phyloP scores from a whole-genome alignment of 2,113 vertebrate genomes.

The Micromys minutus region DNA sequence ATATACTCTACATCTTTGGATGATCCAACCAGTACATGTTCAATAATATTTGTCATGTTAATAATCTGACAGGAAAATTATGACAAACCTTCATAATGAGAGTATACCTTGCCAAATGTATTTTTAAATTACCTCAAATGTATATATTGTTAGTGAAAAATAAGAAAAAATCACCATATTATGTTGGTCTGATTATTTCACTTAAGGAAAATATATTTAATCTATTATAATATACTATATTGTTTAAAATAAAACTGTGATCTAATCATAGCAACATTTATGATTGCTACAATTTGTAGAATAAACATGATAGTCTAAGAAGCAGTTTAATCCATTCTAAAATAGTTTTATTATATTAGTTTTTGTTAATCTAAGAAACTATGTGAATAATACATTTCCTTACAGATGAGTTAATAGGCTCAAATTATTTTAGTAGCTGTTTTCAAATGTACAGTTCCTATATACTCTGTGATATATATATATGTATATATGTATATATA shows the following conservation, averaged over 20 bases:
- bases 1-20: not conserved
- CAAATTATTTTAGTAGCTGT: not conserved
- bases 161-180: not conserved
- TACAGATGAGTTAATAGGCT: not conserved
- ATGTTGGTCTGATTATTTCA: slow-evolving; percentile 15
- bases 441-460: not conserved
- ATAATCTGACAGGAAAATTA: slow-evolving; percentile 22
- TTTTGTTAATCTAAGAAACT: not conserved
- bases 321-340: too few relatives aligned
- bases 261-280: too few relatives aligned
- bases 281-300: too few relatives aligned
- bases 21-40: not conserved
- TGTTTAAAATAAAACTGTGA: not conserved
- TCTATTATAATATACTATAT: not conserved
- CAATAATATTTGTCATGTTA: not conserved
- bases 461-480: slow-evolving; percentile 32
- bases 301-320: too few relatives aligned
- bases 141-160: not conserved
- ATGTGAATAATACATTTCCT: not conserved
- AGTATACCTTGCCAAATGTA: not conserved
- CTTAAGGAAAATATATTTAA: slow-evolving; percentile 40
- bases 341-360: too few relatives aligned
- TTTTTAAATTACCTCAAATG: slow-evolving; percentile 4
- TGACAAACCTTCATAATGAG: not conserved
- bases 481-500: too few relatives aligned